Percentiles rank a stretch among this genome's conserved stretches.
Evolutionary conservation across 2,113 vertebrate species (phyloP).

Genomic region (Mungos mungo): DNA sequence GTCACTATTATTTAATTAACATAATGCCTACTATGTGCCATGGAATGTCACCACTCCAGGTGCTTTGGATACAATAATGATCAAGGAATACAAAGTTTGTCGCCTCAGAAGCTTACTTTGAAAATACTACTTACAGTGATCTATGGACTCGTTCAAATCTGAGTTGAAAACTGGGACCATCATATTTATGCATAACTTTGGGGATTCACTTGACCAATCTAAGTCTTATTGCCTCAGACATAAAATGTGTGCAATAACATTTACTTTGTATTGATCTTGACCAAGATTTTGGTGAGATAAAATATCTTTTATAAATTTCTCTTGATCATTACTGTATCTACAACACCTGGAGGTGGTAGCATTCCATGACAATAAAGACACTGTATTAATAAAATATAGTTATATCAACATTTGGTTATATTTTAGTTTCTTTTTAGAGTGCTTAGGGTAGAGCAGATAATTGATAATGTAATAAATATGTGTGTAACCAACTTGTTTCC

Average conservation of each 20-base stretch:
- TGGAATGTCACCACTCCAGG: background rate
- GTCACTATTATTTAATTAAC: background rate
- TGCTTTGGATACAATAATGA: background rate
- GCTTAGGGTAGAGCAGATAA: background rate
- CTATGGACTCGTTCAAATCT: background rate
- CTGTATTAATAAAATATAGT: background rate
- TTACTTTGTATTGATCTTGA: background rate
- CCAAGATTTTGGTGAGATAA: background rate
- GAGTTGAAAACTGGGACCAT: background rate
- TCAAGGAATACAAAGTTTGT: background rate
- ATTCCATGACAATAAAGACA: background rate
- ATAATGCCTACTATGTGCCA: background rate
- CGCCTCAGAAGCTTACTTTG: background rate
- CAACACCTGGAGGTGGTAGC: background rate
- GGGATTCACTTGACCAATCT: background rate
- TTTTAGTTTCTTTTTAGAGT: background rate
- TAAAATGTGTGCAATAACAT: background rate
- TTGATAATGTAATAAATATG: background rate
- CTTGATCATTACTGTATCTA: background rate
- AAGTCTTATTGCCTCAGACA: background rate
- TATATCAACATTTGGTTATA: background rate
- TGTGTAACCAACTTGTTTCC: background rate
- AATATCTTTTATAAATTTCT: background rate
- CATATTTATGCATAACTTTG: background rate
- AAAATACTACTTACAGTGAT: background rate